Conservation (phyloP, 2,888 invertebrate genomes). For the Sipha maydis region DNA sequence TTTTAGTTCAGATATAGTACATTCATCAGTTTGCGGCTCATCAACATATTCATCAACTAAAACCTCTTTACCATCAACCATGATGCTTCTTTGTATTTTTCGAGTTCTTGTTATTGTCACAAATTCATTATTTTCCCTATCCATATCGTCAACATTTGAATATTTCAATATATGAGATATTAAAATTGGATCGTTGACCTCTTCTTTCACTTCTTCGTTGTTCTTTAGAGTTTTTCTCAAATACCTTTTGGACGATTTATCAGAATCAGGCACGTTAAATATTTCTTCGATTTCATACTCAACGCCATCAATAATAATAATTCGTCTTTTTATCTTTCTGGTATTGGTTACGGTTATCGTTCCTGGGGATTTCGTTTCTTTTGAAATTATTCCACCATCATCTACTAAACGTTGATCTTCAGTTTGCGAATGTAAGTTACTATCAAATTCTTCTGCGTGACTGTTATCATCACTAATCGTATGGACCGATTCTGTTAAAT, state of each 20-base stretch:
- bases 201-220: background rate
- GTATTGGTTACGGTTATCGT: background rate
- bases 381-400: too few relatives aligned
- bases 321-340: background rate
- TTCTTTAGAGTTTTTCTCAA: background rate
- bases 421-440: background rate
- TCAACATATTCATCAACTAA: background rate
- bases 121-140: background rate
- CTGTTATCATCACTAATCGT: background rate
- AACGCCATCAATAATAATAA: background rate
- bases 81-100: background rate
- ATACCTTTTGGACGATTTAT: background rate
- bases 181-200: background rate
- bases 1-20: too few relatives aligned
- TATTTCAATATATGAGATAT: background rate
- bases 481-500: background rate
- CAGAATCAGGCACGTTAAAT: background rate
- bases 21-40: background rate
- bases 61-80: background rate
- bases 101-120: background rate
- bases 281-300: constrained; percentile 11
- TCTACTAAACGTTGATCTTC: background rate
- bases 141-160: too few relatives aligned
- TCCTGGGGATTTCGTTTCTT: background rate
- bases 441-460: background rate